These are phyloP conservation scores for Parambassis ranga DNA, from an alignment of 2,797 vertebrate genomes.

Conservation along the genomic window DNA sequence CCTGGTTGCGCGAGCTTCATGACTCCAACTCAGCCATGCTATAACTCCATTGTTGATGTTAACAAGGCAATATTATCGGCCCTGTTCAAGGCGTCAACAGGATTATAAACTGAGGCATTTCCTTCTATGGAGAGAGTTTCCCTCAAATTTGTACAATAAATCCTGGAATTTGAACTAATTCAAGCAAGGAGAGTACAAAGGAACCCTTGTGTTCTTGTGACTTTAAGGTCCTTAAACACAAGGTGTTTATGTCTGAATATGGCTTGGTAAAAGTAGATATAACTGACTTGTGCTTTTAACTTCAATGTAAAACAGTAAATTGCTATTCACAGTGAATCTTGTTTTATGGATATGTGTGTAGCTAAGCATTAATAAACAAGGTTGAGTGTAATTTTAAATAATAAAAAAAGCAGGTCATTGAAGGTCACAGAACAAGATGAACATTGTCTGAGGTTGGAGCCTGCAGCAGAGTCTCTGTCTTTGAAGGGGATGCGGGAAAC, in stretches of 20 bases:
- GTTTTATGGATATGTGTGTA: background rate
- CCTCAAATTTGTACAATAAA: constrained; percentile 42
- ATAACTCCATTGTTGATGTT: constrained; percentile 46
- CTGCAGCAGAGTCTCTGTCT: background rate
- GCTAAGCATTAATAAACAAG: rapidly evolving
- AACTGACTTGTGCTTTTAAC: background rate
- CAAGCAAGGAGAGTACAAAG: constrained; percentile 1
- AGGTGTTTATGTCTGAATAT: background rate
- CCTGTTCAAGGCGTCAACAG: constrained; percentile 37
- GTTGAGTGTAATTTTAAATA: background rate
- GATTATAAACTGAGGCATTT: constrained; percentile 59
- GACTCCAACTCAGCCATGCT: constrained; percentile 24
- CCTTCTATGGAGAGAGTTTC: constrained; percentile 50
- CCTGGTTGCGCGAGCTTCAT: constrained; percentile 36
- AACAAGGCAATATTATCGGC: constrained; percentile 38
- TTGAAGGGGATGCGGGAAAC: background rate
- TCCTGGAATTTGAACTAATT: constrained; percentile 20
- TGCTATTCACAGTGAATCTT: background rate
- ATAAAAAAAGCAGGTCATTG: background rate
- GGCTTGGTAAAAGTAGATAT: background rate
- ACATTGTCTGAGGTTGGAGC: background rate
- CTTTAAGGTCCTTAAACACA: background rate
- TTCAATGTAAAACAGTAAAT: background rate
- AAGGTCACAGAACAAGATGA: background rate
- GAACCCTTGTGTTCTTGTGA: background rate